These are phyloP conservation scores for Bettongia penicillata DNA, from an alignment of 2,113 vertebrate species.

Conservation along the genomic window DNA sequence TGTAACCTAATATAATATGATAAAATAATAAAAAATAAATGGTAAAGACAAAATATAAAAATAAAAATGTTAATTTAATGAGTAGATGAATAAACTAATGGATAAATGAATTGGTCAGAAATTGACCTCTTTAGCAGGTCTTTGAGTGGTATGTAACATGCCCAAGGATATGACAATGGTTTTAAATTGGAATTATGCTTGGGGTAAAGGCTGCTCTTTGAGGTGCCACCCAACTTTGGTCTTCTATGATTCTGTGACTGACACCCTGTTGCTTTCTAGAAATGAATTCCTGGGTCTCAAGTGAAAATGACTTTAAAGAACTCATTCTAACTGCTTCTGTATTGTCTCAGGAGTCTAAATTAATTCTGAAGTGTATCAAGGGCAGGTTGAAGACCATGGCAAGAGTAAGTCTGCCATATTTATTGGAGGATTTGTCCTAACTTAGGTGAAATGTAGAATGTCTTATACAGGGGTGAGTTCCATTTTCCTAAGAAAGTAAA, in stretches of 20 bases:
- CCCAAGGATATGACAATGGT: neutral
- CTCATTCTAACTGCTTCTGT: neutral
- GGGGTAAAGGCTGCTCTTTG: neutral
- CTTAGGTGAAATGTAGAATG: neutral
- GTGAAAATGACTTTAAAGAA: neutral
- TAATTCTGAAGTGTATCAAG: neutral
- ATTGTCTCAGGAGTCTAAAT: neutral
- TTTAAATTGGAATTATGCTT: neutral
- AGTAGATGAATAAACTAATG: neutral
- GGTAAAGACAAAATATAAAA: neutral
- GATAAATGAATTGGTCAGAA: neutral
- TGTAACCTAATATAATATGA: no score
- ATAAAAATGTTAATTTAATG: neutral
- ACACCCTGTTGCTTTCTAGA: neutral
- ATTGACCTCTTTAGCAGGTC: neutral
- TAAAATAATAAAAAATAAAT: no score
- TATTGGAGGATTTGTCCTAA: neutral
- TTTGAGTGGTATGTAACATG: neutral
- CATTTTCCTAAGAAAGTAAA: neutral
- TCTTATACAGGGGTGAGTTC: neutral
- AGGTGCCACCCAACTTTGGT: neutral
- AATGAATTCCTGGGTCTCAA: neutral
- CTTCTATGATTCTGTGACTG: neutral
- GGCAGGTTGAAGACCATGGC: neutral
- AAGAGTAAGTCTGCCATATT: neutral